These are phyloP conservation scores for Coenobita brevimanus DNA, from an alignment of 1,140 invertebrate species.

Conservation along the genomic window DNA sequence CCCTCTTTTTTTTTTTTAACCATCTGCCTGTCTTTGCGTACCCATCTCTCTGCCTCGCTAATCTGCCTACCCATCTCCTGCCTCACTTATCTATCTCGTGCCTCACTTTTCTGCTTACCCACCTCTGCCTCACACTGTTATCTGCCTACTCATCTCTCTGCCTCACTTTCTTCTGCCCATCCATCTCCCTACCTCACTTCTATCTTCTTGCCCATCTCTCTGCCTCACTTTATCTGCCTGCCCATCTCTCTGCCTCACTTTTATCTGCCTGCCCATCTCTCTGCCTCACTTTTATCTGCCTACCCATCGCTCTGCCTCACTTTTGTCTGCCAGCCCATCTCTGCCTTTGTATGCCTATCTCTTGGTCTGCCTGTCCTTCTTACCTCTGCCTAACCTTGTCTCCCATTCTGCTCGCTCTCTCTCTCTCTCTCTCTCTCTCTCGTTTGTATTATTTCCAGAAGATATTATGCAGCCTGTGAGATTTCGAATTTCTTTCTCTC, in stretches of 20 bases:
- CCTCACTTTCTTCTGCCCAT: not conserved
- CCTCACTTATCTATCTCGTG: not conserved
- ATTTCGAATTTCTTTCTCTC: too few species aligned
- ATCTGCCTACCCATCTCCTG: not conserved
- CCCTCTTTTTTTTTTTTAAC: not conserved
- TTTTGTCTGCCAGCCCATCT: not conserved
- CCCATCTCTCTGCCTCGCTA: not conserved
- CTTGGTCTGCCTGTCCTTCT: too few species aligned
- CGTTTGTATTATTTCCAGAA: too few species aligned
- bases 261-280: too few species aligned
- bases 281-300: too few species aligned
- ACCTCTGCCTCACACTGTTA: not conserved
- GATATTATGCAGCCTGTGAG: too few species aligned
- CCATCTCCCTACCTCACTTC: not conserved
- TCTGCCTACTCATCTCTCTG: not conserved
- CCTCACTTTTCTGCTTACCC: not conserved
- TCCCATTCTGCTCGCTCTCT: too few species aligned
- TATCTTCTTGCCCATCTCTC: conserved; percentile 4
- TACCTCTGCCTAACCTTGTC: too few species aligned
- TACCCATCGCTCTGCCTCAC: not conserved
- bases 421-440: too few species aligned
- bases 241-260: too few species aligned
- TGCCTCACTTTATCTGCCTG: not conserved
- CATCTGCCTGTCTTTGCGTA: not conserved
- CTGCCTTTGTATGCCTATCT: too few species aligned